A percentile compares a stretch with the other conserved stretches of the same genome.
Evolutionary conservation across 2,113 vertebrate species (phyloP).

Genomic region (Lucifuga dentata): DNA sequence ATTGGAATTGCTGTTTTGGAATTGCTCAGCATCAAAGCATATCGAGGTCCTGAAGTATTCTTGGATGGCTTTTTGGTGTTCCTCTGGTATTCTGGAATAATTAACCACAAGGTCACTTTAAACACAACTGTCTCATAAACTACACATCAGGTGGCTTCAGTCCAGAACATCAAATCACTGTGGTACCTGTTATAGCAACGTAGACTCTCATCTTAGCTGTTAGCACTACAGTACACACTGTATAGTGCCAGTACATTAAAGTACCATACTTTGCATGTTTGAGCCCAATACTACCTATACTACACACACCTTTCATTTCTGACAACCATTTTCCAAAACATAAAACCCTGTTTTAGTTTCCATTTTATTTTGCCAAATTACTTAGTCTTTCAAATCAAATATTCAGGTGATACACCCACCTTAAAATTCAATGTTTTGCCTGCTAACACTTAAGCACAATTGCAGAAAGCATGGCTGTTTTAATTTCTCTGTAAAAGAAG

Average conservation of each 20-base stretch:
- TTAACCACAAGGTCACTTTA: conserved; percentile 1
- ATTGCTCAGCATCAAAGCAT: conserved; percentile 86
- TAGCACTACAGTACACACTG: not conserved
- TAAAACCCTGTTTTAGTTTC: too few relatives aligned
- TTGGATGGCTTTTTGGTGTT: conserved; percentile 90
- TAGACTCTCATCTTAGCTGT: not conserved
- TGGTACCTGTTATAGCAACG: too few relatives aligned
- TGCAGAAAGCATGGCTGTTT: too few relatives aligned
- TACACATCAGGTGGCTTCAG: not conserved
- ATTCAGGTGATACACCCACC: too few relatives aligned
- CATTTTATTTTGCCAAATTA: too few relatives aligned
- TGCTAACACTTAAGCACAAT: too few relatives aligned
- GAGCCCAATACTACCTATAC: too few relatives aligned
- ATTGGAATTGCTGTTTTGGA: conserved; percentile 86
- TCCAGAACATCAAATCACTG: not conserved
- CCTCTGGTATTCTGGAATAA: conserved; percentile 85
- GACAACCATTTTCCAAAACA: too few relatives aligned
- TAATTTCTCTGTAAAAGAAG: too few relatives aligned
- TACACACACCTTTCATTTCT: too few relatives aligned
- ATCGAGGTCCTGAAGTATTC: conserved; percentile 90
- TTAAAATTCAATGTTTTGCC: too few relatives aligned
- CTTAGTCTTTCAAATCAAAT: too few relatives aligned
- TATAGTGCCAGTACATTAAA: not conserved
- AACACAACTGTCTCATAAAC: not conserved
- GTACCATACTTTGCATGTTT: not conserved